phyloP scores from a whole-genome alignment of 2,113 vertebrate genomes.

The Elephas maximus region DNA sequence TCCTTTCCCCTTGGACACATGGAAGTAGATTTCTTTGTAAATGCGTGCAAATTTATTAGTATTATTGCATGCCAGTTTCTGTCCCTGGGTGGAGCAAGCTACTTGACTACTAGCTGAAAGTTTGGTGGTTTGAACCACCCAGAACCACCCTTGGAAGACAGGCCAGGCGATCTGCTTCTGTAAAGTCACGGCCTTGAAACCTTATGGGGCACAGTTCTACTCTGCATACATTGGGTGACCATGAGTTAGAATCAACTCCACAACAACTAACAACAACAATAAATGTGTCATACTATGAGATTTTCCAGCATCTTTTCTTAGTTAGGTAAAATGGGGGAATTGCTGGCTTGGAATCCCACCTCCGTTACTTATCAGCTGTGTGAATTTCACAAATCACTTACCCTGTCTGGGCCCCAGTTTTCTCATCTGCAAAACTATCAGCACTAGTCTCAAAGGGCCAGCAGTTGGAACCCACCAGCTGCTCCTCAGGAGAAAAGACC shows the following conservation, averaged over 20 bases:
- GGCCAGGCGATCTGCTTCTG: neutral
- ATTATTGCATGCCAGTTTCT: neutral
- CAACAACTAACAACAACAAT: neutral
- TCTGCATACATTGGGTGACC: neutral
- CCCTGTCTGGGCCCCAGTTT: neutral
- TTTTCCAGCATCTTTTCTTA: neutral
- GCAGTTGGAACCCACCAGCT: too few relatives aligned
- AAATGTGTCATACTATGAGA: neutral
- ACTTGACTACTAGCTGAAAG: neutral
- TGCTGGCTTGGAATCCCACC: neutral
- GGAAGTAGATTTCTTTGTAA: neutral
- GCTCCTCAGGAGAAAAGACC: too few relatives aligned
- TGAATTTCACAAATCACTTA: conserved; percentile 30
- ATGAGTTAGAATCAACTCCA: neutral
- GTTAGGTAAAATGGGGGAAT: neutral
- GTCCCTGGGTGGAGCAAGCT: neutral
- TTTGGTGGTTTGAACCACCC: neutral
- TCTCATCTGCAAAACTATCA: neutral
- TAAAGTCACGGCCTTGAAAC: neutral
- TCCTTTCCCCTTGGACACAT: neutral
- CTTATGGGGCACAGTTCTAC: neutral
- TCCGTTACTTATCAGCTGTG: neutral
- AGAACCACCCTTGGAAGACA: neutral
- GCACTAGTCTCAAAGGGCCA: neutral
- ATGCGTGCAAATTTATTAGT: neutral